Evolutionary conservation across 2,888 invertebrate genomes (phyloP).

Genomic region (Onthophagus sagittarius): DNA sequence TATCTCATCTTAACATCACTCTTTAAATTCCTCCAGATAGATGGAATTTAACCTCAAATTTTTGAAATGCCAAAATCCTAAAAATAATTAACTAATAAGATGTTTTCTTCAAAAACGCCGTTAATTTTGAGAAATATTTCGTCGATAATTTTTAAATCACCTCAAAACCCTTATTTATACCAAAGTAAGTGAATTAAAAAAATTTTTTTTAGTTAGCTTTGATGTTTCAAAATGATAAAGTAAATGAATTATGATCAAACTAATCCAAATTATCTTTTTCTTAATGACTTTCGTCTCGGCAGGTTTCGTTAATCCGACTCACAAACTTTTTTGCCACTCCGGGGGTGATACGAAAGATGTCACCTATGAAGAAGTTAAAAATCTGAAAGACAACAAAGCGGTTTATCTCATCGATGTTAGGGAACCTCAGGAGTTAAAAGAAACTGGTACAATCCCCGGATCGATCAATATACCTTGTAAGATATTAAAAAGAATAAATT

Average conservation of each 20-base stretch:
- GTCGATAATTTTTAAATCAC: background rate
- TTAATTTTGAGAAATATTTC: background rate
- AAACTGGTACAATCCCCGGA: conserved; percentile 67
- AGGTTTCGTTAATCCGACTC: background rate
- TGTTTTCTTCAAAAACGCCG: background rate
- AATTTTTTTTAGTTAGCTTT: background rate
- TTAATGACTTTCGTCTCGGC: background rate
- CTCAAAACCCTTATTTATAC: background rate
- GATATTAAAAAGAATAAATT: conserved; percentile 2
- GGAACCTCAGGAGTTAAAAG: conserved; percentile 66
- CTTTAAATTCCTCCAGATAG: background rate
- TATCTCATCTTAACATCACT: background rate
- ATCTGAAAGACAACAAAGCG: conserved; percentile 47
- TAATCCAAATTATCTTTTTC: background rate
- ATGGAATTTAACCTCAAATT: background rate
- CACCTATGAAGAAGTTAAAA: conserved; percentile 47
- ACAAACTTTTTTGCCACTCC: background rate
- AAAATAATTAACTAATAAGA: background rate
- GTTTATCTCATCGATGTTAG: conserved; percentile 71
- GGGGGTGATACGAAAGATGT: conserved; percentile 19
- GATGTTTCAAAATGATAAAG: background rate
- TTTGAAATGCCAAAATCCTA: background rate
- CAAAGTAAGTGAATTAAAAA: background rate
- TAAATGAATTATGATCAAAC: background rate
- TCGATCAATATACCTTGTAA: conserved; percentile 26